Conservation (phyloP, 2,797 vertebrate species). For the Strix occidentalis region DNA sequence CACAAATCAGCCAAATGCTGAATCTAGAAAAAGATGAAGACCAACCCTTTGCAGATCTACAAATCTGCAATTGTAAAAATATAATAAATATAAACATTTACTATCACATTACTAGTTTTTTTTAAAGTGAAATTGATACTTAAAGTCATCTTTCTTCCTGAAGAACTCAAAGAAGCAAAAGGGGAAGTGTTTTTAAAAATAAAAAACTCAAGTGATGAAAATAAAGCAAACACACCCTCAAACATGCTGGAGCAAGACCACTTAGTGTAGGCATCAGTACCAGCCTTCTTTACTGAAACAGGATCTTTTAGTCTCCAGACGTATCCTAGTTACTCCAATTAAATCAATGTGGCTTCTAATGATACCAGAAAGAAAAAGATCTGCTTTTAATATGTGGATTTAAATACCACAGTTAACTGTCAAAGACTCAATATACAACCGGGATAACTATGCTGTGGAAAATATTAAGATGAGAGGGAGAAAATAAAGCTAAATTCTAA, state of each 20-base stretch:
- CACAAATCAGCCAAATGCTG: conserved; percentile 9
- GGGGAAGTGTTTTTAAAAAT: background rate
- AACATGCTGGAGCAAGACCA: background rate
- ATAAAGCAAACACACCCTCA: background rate
- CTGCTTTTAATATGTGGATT: background rate
- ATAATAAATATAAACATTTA: background rate
- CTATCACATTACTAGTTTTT: background rate
- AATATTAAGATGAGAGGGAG: background rate
- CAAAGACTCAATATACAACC: background rate
- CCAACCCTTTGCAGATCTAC: background rate
- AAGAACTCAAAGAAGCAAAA: conserved; percentile 13
- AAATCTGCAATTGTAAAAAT: background rate
- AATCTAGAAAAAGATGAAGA: conserved; percentile 14
- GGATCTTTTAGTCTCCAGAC: background rate
- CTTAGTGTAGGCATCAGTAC: background rate
- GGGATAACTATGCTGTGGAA: background rate
- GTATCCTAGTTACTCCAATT: background rate
- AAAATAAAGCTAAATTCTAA: background rate
- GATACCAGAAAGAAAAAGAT: background rate
- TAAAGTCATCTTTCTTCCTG: background rate
- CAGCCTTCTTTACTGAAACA: background rate
- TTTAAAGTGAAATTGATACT: background rate
- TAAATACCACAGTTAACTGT: background rate
- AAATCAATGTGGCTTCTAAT: conserved; percentile 3
- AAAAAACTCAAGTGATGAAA: background rate